These are phyloP conservation scores for Okapia johnstoni DNA, from an alignment of 2,113 vertebrate genomes.

Conservation along the genomic window DNA sequence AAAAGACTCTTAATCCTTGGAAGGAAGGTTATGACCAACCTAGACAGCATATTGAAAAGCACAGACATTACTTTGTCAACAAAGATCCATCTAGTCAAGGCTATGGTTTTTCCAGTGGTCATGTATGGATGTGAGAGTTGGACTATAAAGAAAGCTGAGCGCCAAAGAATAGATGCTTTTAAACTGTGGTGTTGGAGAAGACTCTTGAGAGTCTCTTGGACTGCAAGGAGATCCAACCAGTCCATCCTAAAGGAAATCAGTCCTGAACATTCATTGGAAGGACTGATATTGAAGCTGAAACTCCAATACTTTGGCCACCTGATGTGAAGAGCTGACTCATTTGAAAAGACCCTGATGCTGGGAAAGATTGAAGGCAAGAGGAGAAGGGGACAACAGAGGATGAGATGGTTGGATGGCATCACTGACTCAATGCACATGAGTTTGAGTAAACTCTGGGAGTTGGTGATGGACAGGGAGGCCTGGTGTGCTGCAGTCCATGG, in stretches of 20 bases:
- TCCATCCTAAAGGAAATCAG: background rate
- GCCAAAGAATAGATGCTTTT: background rate
- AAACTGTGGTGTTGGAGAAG: background rate
- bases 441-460: background rate
- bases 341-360: background rate
- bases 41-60: background rate
- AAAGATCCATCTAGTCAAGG: background rate
- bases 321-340: background rate
- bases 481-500: background rate
- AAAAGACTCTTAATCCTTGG: background rate
- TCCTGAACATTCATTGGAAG: background rate
- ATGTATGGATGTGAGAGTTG: background rate
- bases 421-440: background rate
- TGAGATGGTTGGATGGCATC: background rate
- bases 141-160: background rate
- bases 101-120: background rate
- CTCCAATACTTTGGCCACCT: background rate
- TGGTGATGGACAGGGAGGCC: background rate
- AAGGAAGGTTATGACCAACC: background rate
- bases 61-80: background rate
- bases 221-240: background rate
- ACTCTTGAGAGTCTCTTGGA: background rate
- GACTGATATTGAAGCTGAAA: background rate
- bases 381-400: background rate
- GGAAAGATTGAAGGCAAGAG: background rate